Conservation (phyloP, 2,113 vertebrate genomes). For the Microtus oregoni region DNA sequence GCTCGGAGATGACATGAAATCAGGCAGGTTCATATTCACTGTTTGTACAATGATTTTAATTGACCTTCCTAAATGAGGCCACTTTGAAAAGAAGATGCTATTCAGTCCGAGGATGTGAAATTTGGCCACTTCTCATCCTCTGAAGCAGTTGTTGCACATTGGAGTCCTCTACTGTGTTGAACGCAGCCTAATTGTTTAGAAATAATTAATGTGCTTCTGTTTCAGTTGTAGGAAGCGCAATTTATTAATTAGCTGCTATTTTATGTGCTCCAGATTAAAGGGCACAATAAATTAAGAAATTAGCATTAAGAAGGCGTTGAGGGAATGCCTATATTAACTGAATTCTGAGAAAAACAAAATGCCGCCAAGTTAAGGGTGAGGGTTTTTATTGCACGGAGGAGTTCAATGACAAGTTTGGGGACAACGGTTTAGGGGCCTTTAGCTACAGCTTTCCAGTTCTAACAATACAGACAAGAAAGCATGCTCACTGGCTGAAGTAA, state of each 20-base stretch:
- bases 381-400: not conserved
- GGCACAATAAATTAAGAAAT: conserved; percentile 64
- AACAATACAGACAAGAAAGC: conserved; percentile 24
- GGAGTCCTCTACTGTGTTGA: not conserved
- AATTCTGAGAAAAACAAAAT: conserved; percentile 48
- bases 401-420: conserved; percentile 36
- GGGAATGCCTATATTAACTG: conserved; percentile 51
- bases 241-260: conserved; percentile 73
- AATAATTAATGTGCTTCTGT: conserved; percentile 66
- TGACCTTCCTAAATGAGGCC: not conserved
- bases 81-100: not conserved
- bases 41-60: not conserved
- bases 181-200: conserved; percentile 27
- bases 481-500: conserved; percentile 48
- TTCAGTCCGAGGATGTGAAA: not conserved
- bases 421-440: conserved; percentile 12
- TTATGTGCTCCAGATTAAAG: conserved; percentile 64
- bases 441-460: conserved; percentile 8
- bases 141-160: not conserved
- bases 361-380: conserved; percentile 36
- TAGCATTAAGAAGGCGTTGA: conserved; percentile 53
- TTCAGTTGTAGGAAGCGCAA: conserved; percentile 61
- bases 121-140: not conserved
- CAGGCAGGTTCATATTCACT: not conserved
- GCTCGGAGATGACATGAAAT: not conserved